phyloP scores from a whole-genome alignment of 2,888 invertebrate species.

The Lydus trimaculatus region DNA sequence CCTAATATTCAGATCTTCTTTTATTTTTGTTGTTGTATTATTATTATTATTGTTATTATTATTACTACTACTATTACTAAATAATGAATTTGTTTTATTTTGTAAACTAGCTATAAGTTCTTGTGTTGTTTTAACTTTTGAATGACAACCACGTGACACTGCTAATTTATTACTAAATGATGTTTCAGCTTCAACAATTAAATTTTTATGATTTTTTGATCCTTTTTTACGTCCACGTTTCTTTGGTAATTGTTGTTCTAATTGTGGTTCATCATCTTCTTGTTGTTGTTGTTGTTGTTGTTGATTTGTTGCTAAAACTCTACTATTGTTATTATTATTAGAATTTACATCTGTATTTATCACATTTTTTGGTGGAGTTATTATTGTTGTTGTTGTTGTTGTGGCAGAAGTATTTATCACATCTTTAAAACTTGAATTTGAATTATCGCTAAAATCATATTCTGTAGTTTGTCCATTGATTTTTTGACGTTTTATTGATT shows the following conservation, averaged over 20 bases:
- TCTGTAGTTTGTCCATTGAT: conserved; percentile 61
- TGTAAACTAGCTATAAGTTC: conserved; percentile 82
- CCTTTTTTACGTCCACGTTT: conserved; percentile 69
- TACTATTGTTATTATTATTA: conserved; percentile 48
- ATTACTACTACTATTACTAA: conserved; percentile 30
- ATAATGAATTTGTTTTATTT: conserved; percentile 49
- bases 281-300: conserved; percentile 39
- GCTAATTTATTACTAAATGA: conserved; percentile 66
- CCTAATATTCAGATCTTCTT: conserved; percentile 57
- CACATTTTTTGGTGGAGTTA: conserved; percentile 32
- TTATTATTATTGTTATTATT: not conserved
- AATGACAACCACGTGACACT: conserved; percentile 65
- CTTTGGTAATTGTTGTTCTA: conserved; percentile 61
- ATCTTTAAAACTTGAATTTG: conserved; percentile 60
- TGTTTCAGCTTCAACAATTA: conserved; percentile 64
- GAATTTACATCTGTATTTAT: conserved; percentile 62
- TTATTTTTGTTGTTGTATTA: conserved; percentile 16
- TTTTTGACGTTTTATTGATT: conserved; percentile 57
- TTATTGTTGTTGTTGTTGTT: conserved; percentile 35
- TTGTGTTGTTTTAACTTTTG: conserved; percentile 78
- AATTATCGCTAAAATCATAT: conserved; percentile 58
- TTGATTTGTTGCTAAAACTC: not conserved
- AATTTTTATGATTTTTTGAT: conserved; percentile 64
- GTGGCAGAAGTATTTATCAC: conserved; percentile 42
- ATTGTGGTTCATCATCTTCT: conserved; percentile 44